Evolutionary conservation across 2,888 invertebrate species (phyloP), one percentile per base, ranked within the genome.

Genomic region (Diabrotica balteata): DNA sequence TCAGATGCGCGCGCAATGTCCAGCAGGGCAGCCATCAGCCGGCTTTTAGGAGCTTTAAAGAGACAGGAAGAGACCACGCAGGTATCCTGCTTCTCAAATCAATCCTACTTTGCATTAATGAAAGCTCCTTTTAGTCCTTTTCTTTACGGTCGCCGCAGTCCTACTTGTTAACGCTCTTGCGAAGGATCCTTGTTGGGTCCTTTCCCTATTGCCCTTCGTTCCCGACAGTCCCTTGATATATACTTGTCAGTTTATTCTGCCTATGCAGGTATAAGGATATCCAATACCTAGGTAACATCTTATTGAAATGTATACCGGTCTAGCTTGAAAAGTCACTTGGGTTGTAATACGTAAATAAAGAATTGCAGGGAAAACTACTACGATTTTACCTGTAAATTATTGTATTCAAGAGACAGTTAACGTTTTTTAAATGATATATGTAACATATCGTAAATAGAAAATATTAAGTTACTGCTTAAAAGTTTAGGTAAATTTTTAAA

Each of bases 1-100:
- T 84, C 84, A 84, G 76, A 78, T 81, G 84, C 83, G 84, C 84
- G 84, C 84, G 84, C 84, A 82, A 60, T 74, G 83, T 83, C 83
- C 82, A 74, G 65, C 49, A 80, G 75, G 54, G 63, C 55, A 55
- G 49, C 61, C 61, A 61, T 61, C 61, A 55, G 62, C 22, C 62
- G 54, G 74, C 76, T 73, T 75, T 72, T 73, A 73, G 71, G 68
- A 58, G 64, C 49, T 57, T 57, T 73, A 72, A 72, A 70, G 72
- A 74, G 73, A 73, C 69, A 70, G 63, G 67, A 65, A 67, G 67
- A 47, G 45, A 53, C 62, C 51, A 46, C 59, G 71, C 66, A 72
- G 71, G 71, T 69, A 72, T 62, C 71, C 67, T 57, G 42, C 63
- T 63, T 49, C 66, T 68, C 58, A 76, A 79, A 79, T 79, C 79